Base-by-base conservation (phyloP, 2,797 vertebrate genomes). In the Xiphorhynchus erythropygius region DNA sequence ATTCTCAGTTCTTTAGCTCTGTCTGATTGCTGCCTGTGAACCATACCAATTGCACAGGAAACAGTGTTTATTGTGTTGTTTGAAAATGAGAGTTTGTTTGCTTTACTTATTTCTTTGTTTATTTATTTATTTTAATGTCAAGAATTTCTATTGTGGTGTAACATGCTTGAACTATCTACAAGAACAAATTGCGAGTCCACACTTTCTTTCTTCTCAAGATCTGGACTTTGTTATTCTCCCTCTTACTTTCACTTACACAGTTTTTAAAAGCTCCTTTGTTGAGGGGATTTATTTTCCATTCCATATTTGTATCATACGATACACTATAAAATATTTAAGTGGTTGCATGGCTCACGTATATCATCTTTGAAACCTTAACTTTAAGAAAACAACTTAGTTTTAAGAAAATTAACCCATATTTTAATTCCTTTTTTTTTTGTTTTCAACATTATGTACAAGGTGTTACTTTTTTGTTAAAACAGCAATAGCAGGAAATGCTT, bases 121-220 rank as follows among this genome's bases (percentile, higher is more conserved):
- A 30, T 75, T 67, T 73, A 68, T 83, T 87, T 91, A 59, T 77
- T 74, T 86, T 39, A 28, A 74, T 76, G 82, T 82, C n/a, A 75
- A 68, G 50, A 33, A 6, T 84, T 93, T 84, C 14, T 64, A 18
- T 47, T 87, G 6, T 73, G 22, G 12, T 79, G 9, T 50, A 47
- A 42, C 11, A 23, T 56, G 27, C 16, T 74, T 32, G 8, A 37
- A 74, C 2, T 5, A 56, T 17, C 33, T 73, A 44, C 24, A 67
- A 75, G 39, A 74, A 75, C 11, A 32, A 56, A 69, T n/a, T 55
- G 35, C n/a, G 67, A 32, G 8, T 5, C 14, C 85, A 18, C 2
- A 44, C 25, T 19, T 41, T 28, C 1, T 44, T 75, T 76, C 73
- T 49, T 37, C 32, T 77, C 22, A 42, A 52, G 9, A 27, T 49